Evolutionary conservation across 2,113 vertebrate species (phyloP), one percentile per base, ranked within the genome.

Genomic region (Microtus ochrogaster): DNA sequence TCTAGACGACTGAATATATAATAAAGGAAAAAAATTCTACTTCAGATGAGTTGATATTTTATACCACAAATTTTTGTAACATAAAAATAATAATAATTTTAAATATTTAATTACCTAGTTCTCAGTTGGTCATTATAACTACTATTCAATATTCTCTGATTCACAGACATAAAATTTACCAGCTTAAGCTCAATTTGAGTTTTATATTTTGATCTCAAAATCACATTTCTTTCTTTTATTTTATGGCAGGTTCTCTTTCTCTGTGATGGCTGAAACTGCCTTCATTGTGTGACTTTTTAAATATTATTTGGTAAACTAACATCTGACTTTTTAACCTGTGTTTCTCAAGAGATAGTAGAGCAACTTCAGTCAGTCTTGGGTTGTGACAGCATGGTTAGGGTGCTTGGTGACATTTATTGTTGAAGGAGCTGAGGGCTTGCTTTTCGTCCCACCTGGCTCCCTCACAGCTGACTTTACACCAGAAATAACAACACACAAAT

Each of bases 171-270:
- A 86, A 78, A 49, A 47, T 89, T n/a, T 26, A 83, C 41, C 14
- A 90, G 47, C 36, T 90, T 17, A 94, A 72, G 30, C 30, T 92
- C 92, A 85, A 77, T 47, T 19, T 58, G 10, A 85, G 2, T 81
- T 79, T 94, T 74, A 49, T 36, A 55, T 58, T 92, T 92, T 95
- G 26, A 92, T 47, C 33, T 92, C 36, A 66, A 73, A 68, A 84
- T 58, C 16, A 65, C 11, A 24, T 77, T 81, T 55, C 24, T 52
- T 94, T 61, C 58, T 33, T 68, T 86, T 21, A 87, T 77, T 92
- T 88, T 74, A 83, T 30, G 22, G 12, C 5, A 90, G 41, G 24
- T 39, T 44, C 52, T 72, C 19, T 49, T 79, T 30, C 7, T 89
- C 61, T 94, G 21, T 33, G 11, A 28, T 72, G 1, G 11, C 73